phyloP scores from a whole-genome alignment of 23 tunicate species.

The Ascidia mentula region DNA sequence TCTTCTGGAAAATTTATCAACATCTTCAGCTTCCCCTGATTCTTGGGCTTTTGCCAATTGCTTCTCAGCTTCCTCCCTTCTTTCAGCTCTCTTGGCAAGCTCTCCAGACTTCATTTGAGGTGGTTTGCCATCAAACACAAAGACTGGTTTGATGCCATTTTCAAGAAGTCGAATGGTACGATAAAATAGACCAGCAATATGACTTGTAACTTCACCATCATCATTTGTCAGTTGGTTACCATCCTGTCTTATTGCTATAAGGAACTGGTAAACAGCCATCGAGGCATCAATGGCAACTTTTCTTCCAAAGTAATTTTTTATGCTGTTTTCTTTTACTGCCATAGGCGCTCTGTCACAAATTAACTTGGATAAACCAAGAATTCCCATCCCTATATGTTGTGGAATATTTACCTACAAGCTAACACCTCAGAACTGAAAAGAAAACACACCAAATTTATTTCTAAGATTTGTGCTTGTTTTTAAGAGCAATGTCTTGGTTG shows the following conservation, averaged over 20 bases:
- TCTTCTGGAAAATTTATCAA: constrained; percentile 70
- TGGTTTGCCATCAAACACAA: constrained; percentile 98
- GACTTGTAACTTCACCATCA: constrained; percentile 97
- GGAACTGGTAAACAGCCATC: constrained; percentile 91
- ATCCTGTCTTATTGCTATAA: constrained; percentile 96
- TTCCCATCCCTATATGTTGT: constrained; percentile 64
- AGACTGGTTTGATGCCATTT: constrained; percentile 92
- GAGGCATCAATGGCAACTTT: constrained; percentile 95
- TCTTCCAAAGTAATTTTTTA: constrained; percentile 93
- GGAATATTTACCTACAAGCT: too few relatives aligned
- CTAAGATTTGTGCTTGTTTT: too few relatives aligned
- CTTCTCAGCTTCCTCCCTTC: constrained; percentile 90
- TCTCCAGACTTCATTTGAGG: constrained; percentile 96
- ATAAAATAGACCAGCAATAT: constrained; percentile 90
- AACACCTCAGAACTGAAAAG: too few relatives aligned
- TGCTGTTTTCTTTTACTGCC: constrained; percentile 73
- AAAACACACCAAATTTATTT: too few relatives aligned
- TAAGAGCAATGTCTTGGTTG: too few relatives aligned
- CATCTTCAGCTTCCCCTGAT: constrained; percentile 75
- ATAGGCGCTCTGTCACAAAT: constrained; percentile 92
- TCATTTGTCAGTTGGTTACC: constrained; percentile 95
- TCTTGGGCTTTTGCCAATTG: constrained; percentile 92
- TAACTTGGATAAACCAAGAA: constrained; percentile 85
- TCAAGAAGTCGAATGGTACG: constrained; percentile 86
- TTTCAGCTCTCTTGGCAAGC: constrained; percentile 80